phyloP scores from a whole-genome alignment of 2,888 invertebrate species.

The Nematopogon swammerdamellus region DNA sequence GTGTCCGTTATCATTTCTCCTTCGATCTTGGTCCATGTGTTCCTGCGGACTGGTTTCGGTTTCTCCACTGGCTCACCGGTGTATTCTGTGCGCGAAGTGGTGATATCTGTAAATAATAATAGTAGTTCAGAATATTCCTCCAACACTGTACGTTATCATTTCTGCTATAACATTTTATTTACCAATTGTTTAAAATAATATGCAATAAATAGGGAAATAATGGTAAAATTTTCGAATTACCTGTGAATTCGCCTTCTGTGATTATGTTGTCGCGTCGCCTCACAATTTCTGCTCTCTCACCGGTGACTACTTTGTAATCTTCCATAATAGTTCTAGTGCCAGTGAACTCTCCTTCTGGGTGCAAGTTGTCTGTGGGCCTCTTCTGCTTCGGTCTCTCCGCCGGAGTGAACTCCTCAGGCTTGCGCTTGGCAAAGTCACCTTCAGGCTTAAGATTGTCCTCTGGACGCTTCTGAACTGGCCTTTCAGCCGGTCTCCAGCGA shows the following conservation, averaged over 20 bases:
- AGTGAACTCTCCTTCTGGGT: conserved; percentile 57
- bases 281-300: conserved; percentile 63
- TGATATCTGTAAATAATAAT: conserved; percentile 54
- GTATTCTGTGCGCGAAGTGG: conserved; percentile 67
- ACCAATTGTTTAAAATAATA: background rate
- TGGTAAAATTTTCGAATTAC: conserved; percentile 32
- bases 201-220: too few relatives aligned
- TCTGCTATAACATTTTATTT: too few relatives aligned
- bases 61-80: conserved; percentile 65
- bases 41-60: conserved; percentile 63
- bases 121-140: background rate
- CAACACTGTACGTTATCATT: too few relatives aligned
- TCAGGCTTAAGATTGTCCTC: conserved; percentile 54
- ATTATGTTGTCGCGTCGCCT: conserved; percentile 64
- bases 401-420: conserved; percentile 28
- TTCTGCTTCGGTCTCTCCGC: conserved; percentile 37
- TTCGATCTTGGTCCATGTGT: conserved; percentile 76
- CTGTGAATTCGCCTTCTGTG: conserved; percentile 63
- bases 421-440: conserved; percentile 46
- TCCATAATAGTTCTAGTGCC: conserved; percentile 48
- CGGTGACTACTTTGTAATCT: conserved; percentile 58
- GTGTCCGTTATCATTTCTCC: conserved; percentile 71
- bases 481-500: conserved; percentile 42
- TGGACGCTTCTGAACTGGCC: conserved; percentile 29
- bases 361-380: conserved; percentile 36